A percentile compares a stretch with the other conserved stretches of the same genome.
phyloP scores from a whole-genome alignment of 2,797 vertebrate species.

The Manis crassicaudata region DNA sequence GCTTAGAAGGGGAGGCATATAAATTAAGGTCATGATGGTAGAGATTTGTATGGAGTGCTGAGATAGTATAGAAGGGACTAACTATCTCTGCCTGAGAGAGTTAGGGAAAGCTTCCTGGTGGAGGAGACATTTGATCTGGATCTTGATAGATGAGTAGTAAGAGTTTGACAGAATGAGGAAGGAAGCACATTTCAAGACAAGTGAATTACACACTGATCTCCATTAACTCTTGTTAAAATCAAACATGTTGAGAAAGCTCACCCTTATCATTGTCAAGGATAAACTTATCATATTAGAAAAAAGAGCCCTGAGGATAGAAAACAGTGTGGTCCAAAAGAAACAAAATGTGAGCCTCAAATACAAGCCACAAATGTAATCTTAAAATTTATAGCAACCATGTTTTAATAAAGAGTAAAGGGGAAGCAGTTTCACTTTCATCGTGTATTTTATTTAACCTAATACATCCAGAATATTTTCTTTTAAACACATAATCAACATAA shows the following conservation, averaged over 20 bases:
- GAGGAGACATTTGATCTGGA: not conserved
- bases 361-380: conserved; percentile 64
- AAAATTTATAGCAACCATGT: conserved; percentile 58
- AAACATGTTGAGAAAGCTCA: conserved; percentile 46
- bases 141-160: not conserved
- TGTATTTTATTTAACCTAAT: conserved; percentile 52
- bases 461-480: conserved; percentile 50
- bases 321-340: conserved; percentile 56
- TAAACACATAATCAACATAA: conserved; percentile 24
- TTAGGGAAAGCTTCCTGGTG: conserved; percentile 15
- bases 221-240: conserved; percentile 15
- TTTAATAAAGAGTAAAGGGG: not conserved
- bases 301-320: conserved; percentile 28
- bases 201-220: not conserved
- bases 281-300: conserved; percentile 43
- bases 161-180: conserved; percentile 29
- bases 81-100: not conserved
- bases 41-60: not conserved
- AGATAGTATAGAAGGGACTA: not conserved
- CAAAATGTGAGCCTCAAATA: conserved; percentile 39
- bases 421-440: conserved; percentile 58
- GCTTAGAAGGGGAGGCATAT: not conserved
- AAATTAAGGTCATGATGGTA: not conserved
- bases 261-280: conserved; percentile 20
- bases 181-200: not conserved